Evolutionary conservation across 2,888 invertebrate genomes (phyloP).

Genomic region (Drosophila mimetica): DNA sequence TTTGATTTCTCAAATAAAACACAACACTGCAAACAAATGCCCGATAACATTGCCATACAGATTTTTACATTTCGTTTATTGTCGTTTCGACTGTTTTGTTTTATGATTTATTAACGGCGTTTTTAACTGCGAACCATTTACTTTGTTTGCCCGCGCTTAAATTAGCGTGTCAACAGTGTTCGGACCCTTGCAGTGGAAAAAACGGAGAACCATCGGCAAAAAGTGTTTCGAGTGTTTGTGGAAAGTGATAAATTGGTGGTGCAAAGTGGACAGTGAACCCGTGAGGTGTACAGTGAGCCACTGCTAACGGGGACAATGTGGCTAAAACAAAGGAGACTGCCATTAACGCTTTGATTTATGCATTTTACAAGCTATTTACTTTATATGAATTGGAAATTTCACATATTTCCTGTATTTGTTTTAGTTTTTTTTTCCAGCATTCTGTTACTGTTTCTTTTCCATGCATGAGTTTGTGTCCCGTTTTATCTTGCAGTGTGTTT

Average conservation of each 20-base stretch:
- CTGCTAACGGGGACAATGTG: slow-evolving; percentile 37
- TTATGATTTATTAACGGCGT: slow-evolving; percentile 60
- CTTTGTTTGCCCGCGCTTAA: slow-evolving; percentile 57
- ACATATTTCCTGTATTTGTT: slow-evolving; percentile 35
- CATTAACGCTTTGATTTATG: slow-evolving; percentile 72
- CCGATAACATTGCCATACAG: slow-evolving; percentile 20
- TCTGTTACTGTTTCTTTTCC: slow-evolving; percentile 2
- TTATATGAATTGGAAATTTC: slow-evolving; percentile 50
- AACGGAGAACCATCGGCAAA: slow-evolving; percentile 45
- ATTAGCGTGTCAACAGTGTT: slow-evolving; percentile 60
- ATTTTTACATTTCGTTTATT: slow-evolving; percentile 23
- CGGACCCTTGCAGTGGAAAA: slow-evolving; percentile 18
- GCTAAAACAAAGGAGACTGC: slow-evolving; percentile 59
- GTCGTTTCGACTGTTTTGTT: slow-evolving; percentile 27
- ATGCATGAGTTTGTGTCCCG: slow-evolving; percentile 21
- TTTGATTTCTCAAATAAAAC: slow-evolving; percentile 33
- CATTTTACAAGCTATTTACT: slow-evolving; percentile 67
- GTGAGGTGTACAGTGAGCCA: slow-evolving; percentile 57
- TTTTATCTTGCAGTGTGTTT: slow-evolving; percentile 37
- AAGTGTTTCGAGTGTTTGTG: slow-evolving; percentile 61
- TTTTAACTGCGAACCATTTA: slow-evolving; percentile 47
- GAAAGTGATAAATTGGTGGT: slow-evolving; percentile 67
- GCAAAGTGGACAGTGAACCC: slow-evolving; percentile 48
- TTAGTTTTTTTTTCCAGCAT: slow-evolving; percentile 3
- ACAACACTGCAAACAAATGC: slow-evolving; percentile 67